A percentile compares a stretch with the other conserved stretches of the same genome.
These are phyloP conservation scores for Nymphalis urticae DNA, from an alignment of 2,888 invertebrate species.

Conservation along the genomic window DNA sequence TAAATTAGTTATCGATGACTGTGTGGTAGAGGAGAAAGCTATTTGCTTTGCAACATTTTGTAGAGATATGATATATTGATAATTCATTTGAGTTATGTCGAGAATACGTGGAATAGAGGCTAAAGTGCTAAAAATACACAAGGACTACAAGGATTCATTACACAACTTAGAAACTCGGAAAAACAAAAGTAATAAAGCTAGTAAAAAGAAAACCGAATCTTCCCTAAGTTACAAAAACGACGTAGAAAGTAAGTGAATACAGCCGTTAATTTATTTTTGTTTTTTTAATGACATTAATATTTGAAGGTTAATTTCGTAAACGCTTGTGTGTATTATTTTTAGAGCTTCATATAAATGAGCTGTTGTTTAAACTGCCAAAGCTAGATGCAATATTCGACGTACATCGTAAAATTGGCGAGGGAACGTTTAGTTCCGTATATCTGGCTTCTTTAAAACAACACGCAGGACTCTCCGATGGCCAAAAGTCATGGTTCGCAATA, in stretches of 20 bases:
- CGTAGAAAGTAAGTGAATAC: slow-evolving; percentile 56
- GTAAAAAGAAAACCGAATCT: slow-evolving; percentile 49
- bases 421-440: slow-evolving; percentile 94
- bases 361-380: slow-evolving; percentile 81
- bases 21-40: background rate
- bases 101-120: slow-evolving; percentile 70
- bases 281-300: slow-evolving; percentile 9
- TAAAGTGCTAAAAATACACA: slow-evolving; percentile 56
- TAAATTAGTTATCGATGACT: slow-evolving; percentile 6
- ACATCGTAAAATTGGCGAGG: slow-evolving; percentile 88
- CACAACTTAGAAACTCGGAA: slow-evolving; percentile 54
- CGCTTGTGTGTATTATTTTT: slow-evolving; percentile 33
- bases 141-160: slow-evolving; percentile 36
- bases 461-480: slow-evolving; percentile 55
- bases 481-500: slow-evolving; percentile 87
- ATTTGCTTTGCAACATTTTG: slow-evolving; percentile 7
- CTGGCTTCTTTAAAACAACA: slow-evolving; percentile 85
- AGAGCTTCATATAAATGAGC: slow-evolving; percentile 69
- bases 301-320: slow-evolving; percentile 28
- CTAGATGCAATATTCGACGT: slow-evolving; percentile 84
- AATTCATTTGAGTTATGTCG: slow-evolving; percentile 53
- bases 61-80: slow-evolving; percentile 18
- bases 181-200: slow-evolving; percentile 56
- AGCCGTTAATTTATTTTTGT: background rate
- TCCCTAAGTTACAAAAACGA: slow-evolving; percentile 55